A percentile compares a stretch with the other conserved stretches of the same genome.
phyloP scores from a whole-genome alignment of 2,888 invertebrate genomes.

The Polyommatus iphigenia region DNA sequence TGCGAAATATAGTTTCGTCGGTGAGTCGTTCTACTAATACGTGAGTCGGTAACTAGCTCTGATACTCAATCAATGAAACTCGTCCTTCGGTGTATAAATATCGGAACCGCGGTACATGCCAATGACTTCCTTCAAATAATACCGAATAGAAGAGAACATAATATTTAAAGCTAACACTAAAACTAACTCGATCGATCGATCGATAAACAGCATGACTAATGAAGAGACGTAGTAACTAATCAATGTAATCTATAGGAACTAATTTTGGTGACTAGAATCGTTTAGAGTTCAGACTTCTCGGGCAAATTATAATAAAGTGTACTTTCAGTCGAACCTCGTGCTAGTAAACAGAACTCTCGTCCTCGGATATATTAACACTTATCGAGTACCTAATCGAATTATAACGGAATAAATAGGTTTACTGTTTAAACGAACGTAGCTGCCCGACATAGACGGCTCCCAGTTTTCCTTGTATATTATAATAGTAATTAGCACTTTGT shows the following conservation, averaged over 20 bases:
- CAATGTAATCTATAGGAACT: conserved; percentile 49
- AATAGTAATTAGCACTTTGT: conserved; percentile 26
- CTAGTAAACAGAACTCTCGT: conserved; percentile 47
- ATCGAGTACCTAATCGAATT: conserved; percentile 43
- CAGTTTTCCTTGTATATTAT: conserved; percentile 26
- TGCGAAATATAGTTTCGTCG: conserved; percentile 29
- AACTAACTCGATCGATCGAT: background rate
- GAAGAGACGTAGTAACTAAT: conserved; percentile 8
- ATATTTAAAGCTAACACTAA: background rate
- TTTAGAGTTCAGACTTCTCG: conserved; percentile 59
- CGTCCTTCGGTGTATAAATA: background rate
- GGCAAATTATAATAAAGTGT: conserved; percentile 55
- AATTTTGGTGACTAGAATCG: conserved; percentile 49
- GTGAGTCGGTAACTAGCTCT: background rate
- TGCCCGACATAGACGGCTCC: conserved; percentile 66
- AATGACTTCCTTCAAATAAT: background rate
- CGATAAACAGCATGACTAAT: conserved; percentile 15
- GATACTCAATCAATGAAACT: background rate
- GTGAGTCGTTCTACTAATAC: background rate
- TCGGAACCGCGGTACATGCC: background rate
- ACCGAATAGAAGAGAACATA: background rate
- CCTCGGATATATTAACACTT: conserved; percentile 39
- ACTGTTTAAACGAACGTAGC: conserved; percentile 53
- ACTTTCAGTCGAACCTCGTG: conserved; percentile 59
- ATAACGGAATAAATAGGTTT: conserved; percentile 38